A percentile compares a stretch with the other conserved stretches of the same genome.
phyloP scores from a whole-genome alignment of 2,888 invertebrate genomes.

The Orthosia cruda region DNA sequence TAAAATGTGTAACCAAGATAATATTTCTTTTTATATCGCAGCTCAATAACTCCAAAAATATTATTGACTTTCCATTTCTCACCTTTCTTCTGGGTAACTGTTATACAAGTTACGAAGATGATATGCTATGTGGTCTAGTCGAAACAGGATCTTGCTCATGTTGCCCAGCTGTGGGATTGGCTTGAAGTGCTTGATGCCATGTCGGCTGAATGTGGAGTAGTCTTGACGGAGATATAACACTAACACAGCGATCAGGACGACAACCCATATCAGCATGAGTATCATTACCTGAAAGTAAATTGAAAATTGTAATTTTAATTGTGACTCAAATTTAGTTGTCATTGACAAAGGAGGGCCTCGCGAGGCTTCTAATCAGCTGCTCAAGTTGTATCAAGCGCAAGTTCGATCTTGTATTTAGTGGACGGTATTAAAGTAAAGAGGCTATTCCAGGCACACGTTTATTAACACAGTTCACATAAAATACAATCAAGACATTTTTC shows the following conservation, averaged over 20 bases:
- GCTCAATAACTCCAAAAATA: conserved; percentile 87
- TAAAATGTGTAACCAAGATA: too few relatives aligned
- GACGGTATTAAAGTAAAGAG: too few relatives aligned
- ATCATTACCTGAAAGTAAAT: conserved; percentile 66
- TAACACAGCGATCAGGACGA: conserved; percentile 63
- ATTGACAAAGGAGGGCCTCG: too few relatives aligned
- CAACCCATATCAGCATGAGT: conserved; percentile 69
- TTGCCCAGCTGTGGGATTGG: conserved; percentile 75
- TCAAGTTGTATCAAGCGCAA: too few relatives aligned
- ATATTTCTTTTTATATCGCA: too few relatives aligned
- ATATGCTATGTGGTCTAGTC: conserved; percentile 64
- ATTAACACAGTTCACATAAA: too few relatives aligned
- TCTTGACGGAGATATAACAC: conserved; percentile 66
- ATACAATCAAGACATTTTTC: too few relatives aligned
- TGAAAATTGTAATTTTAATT: not conserved
- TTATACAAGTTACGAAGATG: conserved; percentile 68
- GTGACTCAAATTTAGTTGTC: not conserved
- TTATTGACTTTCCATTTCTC: not conserved
- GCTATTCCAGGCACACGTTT: too few relatives aligned
- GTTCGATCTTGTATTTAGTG: too few relatives aligned
- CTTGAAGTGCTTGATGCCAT: conserved; percentile 72
- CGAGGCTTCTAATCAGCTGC: too few relatives aligned
- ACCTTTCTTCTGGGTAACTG: conserved; percentile 75
- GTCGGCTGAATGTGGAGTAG: conserved; percentile 70
- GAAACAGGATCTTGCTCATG: conserved; percentile 60